Base-by-base conservation (phyloP, 2,888 invertebrate genomes). In the Chloroclysta siterata region DNA sequence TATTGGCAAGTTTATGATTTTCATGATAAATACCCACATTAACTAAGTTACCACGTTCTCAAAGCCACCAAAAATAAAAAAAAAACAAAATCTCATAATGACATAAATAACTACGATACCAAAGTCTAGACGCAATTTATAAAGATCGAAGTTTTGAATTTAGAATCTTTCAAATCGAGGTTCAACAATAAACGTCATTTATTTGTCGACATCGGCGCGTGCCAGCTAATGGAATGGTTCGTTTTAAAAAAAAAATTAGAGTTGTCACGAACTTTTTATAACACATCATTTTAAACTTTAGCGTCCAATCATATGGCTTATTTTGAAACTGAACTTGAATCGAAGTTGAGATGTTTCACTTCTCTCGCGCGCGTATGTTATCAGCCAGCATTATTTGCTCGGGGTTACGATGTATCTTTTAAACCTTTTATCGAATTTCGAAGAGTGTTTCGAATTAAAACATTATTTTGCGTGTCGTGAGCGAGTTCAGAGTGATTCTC, bases 221-320 rank as follows among this genome's bases (percentile, higher is more conserved):
- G 91, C 91, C 87, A 80, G 77, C 89, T 91, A 90, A 91, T 91
- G 90, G 90, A 90, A 89, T 87, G 90, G 82, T 83, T 84, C 79
- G 80, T 84, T 85, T 84, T 82, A 79, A 69, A 79, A 85, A 87
- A 83, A 87, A 81, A 82, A 72, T 74, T 73, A 71, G 72, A 74
- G 74, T 78, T 84, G 84, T 81, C 87, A 87, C 84, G 86, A 84
- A 79, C 68, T 67, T 11, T 36, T 7, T 0, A 5, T 2, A 5
- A 48, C 68, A 54, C 33, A 55, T 58, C 73, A 71, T 79, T 72
- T 69, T 14, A 60, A 64, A 62, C 39, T 68, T 56, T 80, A 72
- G 2, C 42, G 0, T 0, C 0, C 0, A 7, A 22, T 0, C 0
- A 28, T 76, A 83, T 74, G 69, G 80, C 65, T 62, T 15, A 62